Base-by-base conservation (phyloP, 2,888 invertebrate genomes). In the Drymonia ruficornis region DNA sequence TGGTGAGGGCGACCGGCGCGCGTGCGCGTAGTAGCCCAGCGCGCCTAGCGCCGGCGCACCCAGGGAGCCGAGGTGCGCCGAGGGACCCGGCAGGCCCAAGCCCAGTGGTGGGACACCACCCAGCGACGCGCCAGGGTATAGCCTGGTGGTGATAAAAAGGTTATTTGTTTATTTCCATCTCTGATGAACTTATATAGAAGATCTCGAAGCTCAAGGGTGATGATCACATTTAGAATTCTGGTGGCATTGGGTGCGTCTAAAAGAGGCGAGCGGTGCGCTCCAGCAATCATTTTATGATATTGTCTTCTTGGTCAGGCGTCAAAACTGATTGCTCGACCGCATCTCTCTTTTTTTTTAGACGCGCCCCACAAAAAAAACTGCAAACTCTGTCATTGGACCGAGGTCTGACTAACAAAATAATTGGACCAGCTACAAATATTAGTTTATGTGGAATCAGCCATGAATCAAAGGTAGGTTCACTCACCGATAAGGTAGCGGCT, bases 401-500 rank as follows among this genome's bases (percentile, higher is more conserved):
- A 3, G 11, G 31, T 31, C 31, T 31, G 23, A 7, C 7, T 31
- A 31, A 11, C 5, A 0, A 31, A 31, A 11, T 31, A 31, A 1
- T n/a, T n/a, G n/a, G n/a, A n/a, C n/a, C n/a, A n/a, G n/a, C 12
- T 31, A 31, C 31, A 12, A 31, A 8, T 31, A 31, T 31, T 31
- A 9, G 31, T 7, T 11, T 31, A 36, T 36, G 36, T 13, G 4
- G n/a, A 36, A n/a, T 36, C 2, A n/a, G 36, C 36, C n/a, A 36
- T 36, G 0, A n/a, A n/a, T 28, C 6, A 28, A 23, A 23, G 23
- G 3, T 23, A 49, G 40, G 40, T 58, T 31, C 31, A 63, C 82
- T 81, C 52, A 93, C 84, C 96, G 93, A 89, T 97, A 97, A 65
- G 98, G 97, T 80, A 98, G 93, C 2, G 98, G 98, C 86, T 98